Conservation (phyloP, 2,888 invertebrate species). For the Ormia ochracea region DNA sequence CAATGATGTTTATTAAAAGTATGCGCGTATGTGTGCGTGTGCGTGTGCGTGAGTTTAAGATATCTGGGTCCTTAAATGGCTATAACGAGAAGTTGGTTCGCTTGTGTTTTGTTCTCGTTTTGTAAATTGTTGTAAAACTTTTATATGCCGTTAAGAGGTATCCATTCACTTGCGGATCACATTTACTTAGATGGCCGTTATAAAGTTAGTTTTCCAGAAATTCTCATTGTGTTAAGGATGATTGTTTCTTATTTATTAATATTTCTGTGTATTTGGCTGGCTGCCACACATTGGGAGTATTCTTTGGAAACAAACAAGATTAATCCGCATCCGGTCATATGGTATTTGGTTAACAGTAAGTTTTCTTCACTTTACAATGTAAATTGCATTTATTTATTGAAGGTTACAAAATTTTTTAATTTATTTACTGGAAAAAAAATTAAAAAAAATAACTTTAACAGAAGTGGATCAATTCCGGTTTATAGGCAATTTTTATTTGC, state of each 20-base stretch:
- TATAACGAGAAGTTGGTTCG: conserved; percentile 20
- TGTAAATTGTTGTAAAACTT: not conserved
- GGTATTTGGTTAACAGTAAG: conserved; percentile 72
- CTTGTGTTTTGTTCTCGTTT: not conserved
- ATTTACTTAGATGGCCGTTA: not conserved
- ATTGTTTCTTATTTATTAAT: conserved; percentile 11
- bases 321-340: conserved; percentile 50
- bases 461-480: too few species aligned
- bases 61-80: conserved; percentile 50
- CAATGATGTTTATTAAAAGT: not conserved
- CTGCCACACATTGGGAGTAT: conserved; percentile 66
- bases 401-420: too few species aligned
- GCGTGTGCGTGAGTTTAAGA: not conserved
- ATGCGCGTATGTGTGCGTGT: too few species aligned
- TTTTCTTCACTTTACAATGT: not conserved
- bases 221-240: conserved; percentile 45
- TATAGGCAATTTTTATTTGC: too few species aligned
- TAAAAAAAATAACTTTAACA: too few species aligned
- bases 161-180: not conserved
- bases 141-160: conserved; percentile 30
- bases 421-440: too few species aligned
- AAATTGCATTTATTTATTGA: not conserved
- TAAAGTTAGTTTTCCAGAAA: conserved; percentile 34
- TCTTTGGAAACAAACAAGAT: conserved; percentile 69
- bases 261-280: conserved; percentile 3